Percentiles rank a stretch among this genome's conserved stretches.
These are phyloP conservation scores for Ophion ellenae DNA, from an alignment of 2,888 invertebrate genomes.

Conservation along the genomic window DNA sequence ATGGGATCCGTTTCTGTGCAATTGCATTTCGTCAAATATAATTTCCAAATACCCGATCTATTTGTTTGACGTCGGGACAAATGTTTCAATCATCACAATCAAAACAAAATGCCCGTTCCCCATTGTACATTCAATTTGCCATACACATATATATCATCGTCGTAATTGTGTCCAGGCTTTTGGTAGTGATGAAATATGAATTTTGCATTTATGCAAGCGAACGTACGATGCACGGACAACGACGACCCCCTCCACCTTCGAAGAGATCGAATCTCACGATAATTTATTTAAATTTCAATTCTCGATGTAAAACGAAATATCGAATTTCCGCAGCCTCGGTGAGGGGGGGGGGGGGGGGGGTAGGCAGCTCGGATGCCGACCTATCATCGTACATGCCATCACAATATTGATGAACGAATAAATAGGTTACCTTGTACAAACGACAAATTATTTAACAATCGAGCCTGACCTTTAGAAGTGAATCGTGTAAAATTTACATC, in stretches of 20 bases:
- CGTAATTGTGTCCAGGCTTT: conserved; percentile 16
- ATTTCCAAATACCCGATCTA: background rate
- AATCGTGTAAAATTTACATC: background rate
- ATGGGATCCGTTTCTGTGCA: background rate
- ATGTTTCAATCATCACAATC: conserved; percentile 12
- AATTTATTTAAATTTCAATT: conserved; percentile 23
- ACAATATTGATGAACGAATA: conserved; percentile 31
- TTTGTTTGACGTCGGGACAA: background rate
- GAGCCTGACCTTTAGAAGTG: conserved; percentile 8
- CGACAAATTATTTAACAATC: conserved; percentile 34
- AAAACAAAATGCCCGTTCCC: conserved; percentile 2
- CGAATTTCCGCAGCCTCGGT: background rate
- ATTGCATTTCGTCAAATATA: background rate
- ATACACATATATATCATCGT: background rate
- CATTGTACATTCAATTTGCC: background rate
- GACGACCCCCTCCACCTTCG: background rate
- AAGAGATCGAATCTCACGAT: background rate
- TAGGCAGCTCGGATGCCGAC: background rate
- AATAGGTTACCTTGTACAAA: conserved; percentile 29
- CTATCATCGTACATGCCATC: background rate
- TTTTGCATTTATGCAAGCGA: background rate
- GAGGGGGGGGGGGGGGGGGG: background rate
- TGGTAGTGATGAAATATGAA: conserved; percentile 7
- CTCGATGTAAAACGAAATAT: conserved; percentile 17
- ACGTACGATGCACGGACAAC: background rate